Base-by-base conservation (phyloP, 2,113 vertebrate genomes). In the Lamprologus ornatipinnis region DNA sequence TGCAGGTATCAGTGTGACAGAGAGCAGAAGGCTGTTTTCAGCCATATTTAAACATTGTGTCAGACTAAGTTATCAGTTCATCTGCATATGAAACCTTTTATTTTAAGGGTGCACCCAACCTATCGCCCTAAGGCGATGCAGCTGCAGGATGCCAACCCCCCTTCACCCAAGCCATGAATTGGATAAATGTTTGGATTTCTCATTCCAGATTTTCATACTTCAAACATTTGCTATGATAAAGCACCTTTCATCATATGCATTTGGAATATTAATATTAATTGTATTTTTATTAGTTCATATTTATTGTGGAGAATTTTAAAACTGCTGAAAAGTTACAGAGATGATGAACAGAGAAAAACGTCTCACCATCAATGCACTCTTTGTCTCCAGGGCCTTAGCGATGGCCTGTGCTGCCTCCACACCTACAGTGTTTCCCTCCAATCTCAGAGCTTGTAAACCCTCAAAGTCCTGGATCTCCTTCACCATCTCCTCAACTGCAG, bases 391-490 rank as follows among this genome's bases (percentile, higher is more conserved):
- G 23, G 98, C 97, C 93, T 97, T 98, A 79, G 99, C 98, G 3
- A 99, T 99, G 92, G 98, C 97, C 87, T 95, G 96, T 45, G 98
- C 98, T 1, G 99, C 99, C 47, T 98, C 98, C 92, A 99, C 97
- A 1, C 99, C 99, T 5, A 99, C 88, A 0, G 99, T 99, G 96
- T 99, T 99, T 37, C 99, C 98, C 94, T 99, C 99, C 81, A 99
- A 90, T 8, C 98, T 94, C 89, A 99, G 94, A 4, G 98, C 97
- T 92, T 97, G 96, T 33, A 99, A 92, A 47, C 96, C 97, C 15
- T 97, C 95, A 83, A 98, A 99, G 11, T 96, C 97, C 89, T 97
- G 95, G 21, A 99, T 99, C 80, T 97, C 97, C 90, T 97, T 97
- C 87, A 98, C 98, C 13, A 99, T 98, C 11, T 97, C 97, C 91